Base-by-base conservation (phyloP, 2,888 invertebrate species). In the Apocheima hispidaria region DNA sequence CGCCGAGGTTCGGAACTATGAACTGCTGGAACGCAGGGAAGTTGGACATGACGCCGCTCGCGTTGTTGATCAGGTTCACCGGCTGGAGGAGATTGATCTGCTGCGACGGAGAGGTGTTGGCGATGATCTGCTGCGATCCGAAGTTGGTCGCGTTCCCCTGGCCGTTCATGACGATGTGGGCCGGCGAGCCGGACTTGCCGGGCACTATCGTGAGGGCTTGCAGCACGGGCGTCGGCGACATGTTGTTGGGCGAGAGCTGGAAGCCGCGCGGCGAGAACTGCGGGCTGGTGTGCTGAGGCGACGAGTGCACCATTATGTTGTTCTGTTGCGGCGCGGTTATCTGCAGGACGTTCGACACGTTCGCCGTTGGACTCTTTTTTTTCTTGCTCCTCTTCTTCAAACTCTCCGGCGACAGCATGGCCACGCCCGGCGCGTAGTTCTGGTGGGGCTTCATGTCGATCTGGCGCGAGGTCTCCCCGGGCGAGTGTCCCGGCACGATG, bases 11-110 rank as follows among this genome's bases (percentile, higher is more conserved):
- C 10, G 97, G 97, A 57, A 97, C 95, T 53, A 97, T 95, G 73
- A 97, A 95, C 78, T 97, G 97, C 79, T 97, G 97, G 71, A 96
- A 96, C 0, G 96, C 95, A 0, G 96, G 96, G 79, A 96, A 96
- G 79, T 96, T 96, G 50, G 96, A 95, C 68, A 96, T 95, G 60
- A 96, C 94, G 4, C 95, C 94, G 33, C 95, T 94, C 0, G 95
- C 90, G 49, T 95, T 94, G 56, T 96, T 96, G 62, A 97, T 94
- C 66, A 97, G 88, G 88, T 97, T 97, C 30, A 97, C 96, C 0
- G 97, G 97, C 80, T 97, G 97, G 1, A 96, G 85, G 41, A 97
- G 88, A 82, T 97, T 96, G 30, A 96, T 96, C 79, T 96, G 93
- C 68, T 94, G 94, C 20, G 93, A 89, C 30, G 91, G 91, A 16